Conservation (phyloP, 1,140 invertebrate genomes). For the Asbolus verrucosus region DNA sequence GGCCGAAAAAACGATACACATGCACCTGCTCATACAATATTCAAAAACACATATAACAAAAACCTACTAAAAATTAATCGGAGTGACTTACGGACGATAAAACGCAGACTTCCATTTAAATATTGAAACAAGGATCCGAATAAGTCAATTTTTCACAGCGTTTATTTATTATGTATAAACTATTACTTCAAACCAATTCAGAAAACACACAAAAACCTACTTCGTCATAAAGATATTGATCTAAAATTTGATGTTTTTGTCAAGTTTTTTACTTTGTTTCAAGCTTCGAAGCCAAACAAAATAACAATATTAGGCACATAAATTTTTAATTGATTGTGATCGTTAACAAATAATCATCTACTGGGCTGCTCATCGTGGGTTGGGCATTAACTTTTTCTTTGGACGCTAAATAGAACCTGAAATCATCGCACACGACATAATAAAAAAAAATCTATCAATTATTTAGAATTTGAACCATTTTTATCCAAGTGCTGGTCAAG, state of each 20-base stretch:
- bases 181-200: conserved; percentile 5
- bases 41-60: background rate
- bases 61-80: background rate
- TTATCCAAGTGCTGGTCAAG: conserved; percentile 11
- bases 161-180: background rate
- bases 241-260: background rate
- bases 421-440: no score
- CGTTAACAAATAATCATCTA: no score
- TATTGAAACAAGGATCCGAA: conserved; percentile 15
- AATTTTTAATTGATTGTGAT: no score
- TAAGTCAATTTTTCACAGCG: background rate
- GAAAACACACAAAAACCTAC: background rate
- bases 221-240: background rate
- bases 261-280: background rate
- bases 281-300: background rate
- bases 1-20: background rate
- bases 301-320: background rate
- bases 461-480: conserved; percentile 26
- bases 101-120: background rate
- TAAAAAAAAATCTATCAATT: no score
- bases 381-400: no score
- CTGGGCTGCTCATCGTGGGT: no score
- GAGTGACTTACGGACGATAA: background rate
- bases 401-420: background rate
- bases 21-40: conserved; percentile 1